Evolutionary conservation across 2,797 vertebrate species (phyloP).

Genomic region (Muscicapa striata): DNA sequence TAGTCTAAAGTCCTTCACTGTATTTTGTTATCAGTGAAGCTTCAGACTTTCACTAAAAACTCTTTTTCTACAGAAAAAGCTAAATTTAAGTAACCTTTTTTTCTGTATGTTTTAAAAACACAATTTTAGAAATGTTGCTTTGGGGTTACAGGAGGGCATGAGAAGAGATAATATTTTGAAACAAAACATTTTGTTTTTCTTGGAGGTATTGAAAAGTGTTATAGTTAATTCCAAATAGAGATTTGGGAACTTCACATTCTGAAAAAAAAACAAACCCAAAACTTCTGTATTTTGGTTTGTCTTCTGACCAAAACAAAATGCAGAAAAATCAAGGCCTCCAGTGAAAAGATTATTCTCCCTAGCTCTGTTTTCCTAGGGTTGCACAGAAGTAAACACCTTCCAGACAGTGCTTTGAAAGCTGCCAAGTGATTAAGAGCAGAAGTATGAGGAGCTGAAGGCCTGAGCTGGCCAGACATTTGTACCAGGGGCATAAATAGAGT

Average conservation of each 20-base stretch:
- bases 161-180: slow-evolving; percentile 26
- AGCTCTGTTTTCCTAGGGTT: slow-evolving; percentile 46
- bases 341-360: slow-evolving; percentile 24
- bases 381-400: slow-evolving; percentile 61
- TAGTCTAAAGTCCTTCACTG: not conserved
- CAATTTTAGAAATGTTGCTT: not conserved
- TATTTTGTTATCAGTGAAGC: not conserved
- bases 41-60: not conserved
- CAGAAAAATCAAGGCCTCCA: not conserved
- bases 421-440: slow-evolving; percentile 64
- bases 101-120: not conserved
- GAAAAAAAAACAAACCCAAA: not conserved
- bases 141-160: not conserved
- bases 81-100: not conserved
- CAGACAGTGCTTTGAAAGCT: slow-evolving; percentile 37
- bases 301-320: slow-evolving; percentile 24
- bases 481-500: slow-evolving; percentile 36
- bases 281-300: not conserved
- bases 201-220: not conserved
- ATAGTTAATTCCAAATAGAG: not conserved
- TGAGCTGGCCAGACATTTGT: slow-evolving; percentile 33
- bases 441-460: slow-evolving; percentile 34
- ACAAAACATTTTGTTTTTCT: slow-evolving; percentile 10
- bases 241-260: not conserved
- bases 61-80: not conserved